Evolutionary conservation across 2,888 invertebrate genomes (phyloP).

Genomic region (Drosophila leonis): DNA sequence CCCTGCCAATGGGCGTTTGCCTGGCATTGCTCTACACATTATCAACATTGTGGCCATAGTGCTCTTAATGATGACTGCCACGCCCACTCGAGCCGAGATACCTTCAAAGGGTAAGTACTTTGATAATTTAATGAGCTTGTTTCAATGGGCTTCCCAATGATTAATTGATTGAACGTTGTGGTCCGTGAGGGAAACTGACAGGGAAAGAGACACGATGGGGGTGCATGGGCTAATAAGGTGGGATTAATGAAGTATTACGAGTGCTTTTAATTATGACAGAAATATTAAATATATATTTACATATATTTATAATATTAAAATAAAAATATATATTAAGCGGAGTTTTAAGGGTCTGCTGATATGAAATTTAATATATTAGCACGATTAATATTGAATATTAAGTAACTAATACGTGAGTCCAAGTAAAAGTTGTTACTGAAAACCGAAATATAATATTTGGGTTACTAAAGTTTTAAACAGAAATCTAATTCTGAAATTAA

Average conservation of each 20-base stretch:
- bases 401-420: no score
- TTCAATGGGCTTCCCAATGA: slow-evolving; percentile 57
- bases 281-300: neutral
- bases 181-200: neutral
- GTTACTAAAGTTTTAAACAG: no score
- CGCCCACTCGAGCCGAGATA: slow-evolving; percentile 80
- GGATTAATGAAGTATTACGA: slow-evolving; percentile 26
- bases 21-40: slow-evolving; percentile 53
- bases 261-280: slow-evolving; percentile 28
- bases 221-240: neutral
- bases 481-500: no score
- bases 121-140: slow-evolving; percentile 73
- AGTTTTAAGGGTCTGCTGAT: no score
- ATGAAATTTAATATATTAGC: no score
- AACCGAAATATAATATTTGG: no score
- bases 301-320: neutral
- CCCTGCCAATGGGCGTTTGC: slow-evolving; percentile 34
- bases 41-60: slow-evolving; percentile 49
- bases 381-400: no score
- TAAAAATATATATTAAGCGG: neutral
- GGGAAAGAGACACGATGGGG: neutral
- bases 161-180: slow-evolving; percentile 43
- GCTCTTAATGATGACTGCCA: slow-evolving; percentile 75
- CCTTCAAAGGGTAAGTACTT: slow-evolving; percentile 84
- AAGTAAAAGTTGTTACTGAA: no score